A percentile compares a stretch with the other conserved stretches of the same genome.
Conservation (phyloP, 2,888 invertebrate genomes). For the Drosophila macrothrix region DNA sequence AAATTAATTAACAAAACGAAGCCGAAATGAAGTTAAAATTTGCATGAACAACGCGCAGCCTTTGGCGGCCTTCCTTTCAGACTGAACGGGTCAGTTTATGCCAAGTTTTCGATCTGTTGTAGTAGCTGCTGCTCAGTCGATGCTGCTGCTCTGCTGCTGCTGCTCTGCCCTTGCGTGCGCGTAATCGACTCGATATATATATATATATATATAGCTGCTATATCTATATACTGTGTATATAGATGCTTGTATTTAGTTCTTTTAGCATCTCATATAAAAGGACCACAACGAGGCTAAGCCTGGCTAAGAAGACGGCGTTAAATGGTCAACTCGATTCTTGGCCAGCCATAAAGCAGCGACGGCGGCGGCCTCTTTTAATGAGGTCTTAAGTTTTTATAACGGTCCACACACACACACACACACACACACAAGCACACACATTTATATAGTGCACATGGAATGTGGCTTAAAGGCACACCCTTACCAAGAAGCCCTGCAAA, state of each 20-base stretch:
- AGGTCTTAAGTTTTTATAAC: constrained; percentile 78
- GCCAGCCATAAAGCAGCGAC: constrained; percentile 67
- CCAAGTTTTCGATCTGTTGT: constrained; percentile 5
- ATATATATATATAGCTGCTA: constrained; percentile 13
- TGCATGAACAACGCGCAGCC: constrained; percentile 76
- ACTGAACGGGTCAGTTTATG: not conserved
- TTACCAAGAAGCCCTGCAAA: constrained; percentile 5
- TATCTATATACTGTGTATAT: constrained; percentile 10
- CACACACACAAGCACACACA: constrained; percentile 8
- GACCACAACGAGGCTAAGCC: constrained; percentile 41
- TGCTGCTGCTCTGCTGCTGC: not conserved
- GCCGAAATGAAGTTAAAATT: constrained; percentile 80
- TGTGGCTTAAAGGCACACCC: constrained; percentile 51
- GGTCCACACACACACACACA: constrained; percentile 40
- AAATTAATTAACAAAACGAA: constrained; percentile 84
- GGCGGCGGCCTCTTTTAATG: constrained; percentile 72
- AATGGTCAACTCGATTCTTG: constrained; percentile 68
- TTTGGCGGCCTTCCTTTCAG: constrained; percentile 65
- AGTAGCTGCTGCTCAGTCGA: constrained; percentile 1
- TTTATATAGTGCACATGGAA: constrained; percentile 27
- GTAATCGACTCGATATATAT: constrained; percentile 66
- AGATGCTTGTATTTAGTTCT: constrained; percentile 40
- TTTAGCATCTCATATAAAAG: constrained; percentile 44
- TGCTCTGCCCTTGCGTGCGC: constrained; percentile 68
- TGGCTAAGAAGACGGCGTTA: constrained; percentile 56